Evolutionary conservation across 2,888 invertebrate genomes (phyloP).

Genomic region (Aporophyla nigra): DNA sequence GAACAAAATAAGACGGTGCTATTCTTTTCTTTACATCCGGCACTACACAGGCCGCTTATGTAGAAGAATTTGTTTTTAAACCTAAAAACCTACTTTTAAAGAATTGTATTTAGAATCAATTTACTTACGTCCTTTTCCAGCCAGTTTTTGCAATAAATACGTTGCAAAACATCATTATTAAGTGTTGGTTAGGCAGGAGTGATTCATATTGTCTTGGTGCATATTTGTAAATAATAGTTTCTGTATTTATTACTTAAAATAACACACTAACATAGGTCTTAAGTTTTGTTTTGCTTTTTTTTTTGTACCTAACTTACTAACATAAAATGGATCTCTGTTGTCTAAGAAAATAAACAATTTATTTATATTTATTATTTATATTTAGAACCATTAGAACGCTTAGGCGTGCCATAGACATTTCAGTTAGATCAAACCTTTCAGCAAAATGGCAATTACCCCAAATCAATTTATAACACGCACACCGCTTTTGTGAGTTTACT

Average conservation of each 20-base stretch:
- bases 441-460: slow-evolving; percentile 19
- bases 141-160: neutral
- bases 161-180: slow-evolving; percentile 5
- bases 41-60: neutral
- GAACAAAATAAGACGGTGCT: too few relatives aligned
- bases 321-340: too few relatives aligned
- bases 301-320: too few relatives aligned
- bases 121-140: neutral
- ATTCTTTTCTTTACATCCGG: too few relatives aligned
- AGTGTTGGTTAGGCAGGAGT: too few relatives aligned
- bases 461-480: slow-evolving; percentile 45
- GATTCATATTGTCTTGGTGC: too few relatives aligned
- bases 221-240: too few relatives aligned
- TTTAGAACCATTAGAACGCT: neutral
- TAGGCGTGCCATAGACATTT: slow-evolving; percentile 1
- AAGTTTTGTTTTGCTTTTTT: too few relatives aligned
- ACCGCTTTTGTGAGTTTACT: slow-evolving; percentile 9
- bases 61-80: neutral
- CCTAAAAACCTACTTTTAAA: neutral
- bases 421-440: slow-evolving; percentile 37
- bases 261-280: too few relatives aligned
- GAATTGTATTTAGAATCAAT: neutral
- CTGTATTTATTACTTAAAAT: too few relatives aligned
- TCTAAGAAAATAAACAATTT: too few relatives aligned
- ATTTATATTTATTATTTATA: neutral